Evolutionary conservation across 2,888 invertebrate species (phyloP).

Genomic region (Drosophila subquinaria): DNA sequence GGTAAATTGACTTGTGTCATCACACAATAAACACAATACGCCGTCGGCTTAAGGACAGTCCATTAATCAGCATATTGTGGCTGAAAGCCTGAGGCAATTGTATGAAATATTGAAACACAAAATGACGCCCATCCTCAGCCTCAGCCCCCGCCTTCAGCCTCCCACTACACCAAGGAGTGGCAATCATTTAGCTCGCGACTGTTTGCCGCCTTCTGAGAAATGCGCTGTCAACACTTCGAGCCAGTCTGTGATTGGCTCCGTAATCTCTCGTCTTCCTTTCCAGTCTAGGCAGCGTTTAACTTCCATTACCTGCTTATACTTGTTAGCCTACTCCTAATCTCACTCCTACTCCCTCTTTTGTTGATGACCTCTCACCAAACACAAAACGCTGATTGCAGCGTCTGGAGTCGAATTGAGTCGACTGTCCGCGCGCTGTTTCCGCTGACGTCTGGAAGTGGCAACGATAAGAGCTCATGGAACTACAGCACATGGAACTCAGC

Average conservation of each 20-base stretch:
- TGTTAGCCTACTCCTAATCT: background rate
- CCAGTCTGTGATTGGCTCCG: conserved; percentile 24
- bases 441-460: background rate
- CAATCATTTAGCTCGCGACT: conserved; percentile 24
- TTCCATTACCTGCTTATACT: conserved; percentile 25
- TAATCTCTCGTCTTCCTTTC: background rate
- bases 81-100: conserved; percentile 22
- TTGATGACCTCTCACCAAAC: conserved; percentile 16
- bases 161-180: conserved; percentile 8
- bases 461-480: too few relatives aligned
- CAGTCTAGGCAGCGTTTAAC: conserved; percentile 26
- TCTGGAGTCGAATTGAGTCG: conserved; percentile 52
- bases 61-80: conserved; percentile 64
- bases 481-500: conserved; percentile 37
- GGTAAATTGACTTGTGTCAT: conserved; percentile 57
- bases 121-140: conserved; percentile 39
- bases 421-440: conserved; percentile 61
- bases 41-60: conserved; percentile 46
- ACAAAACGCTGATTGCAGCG: conserved; percentile 56
- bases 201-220: conserved; percentile 19
- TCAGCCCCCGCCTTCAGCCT: conserved; percentile 1
- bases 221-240: conserved; percentile 62
- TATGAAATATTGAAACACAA: conserved; percentile 52
- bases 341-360: background rate
- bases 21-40: conserved; percentile 58